phyloP scores from a whole-genome alignment of 1,140 invertebrate genomes.

The Brachionus asplanchnoidis region DNA sequence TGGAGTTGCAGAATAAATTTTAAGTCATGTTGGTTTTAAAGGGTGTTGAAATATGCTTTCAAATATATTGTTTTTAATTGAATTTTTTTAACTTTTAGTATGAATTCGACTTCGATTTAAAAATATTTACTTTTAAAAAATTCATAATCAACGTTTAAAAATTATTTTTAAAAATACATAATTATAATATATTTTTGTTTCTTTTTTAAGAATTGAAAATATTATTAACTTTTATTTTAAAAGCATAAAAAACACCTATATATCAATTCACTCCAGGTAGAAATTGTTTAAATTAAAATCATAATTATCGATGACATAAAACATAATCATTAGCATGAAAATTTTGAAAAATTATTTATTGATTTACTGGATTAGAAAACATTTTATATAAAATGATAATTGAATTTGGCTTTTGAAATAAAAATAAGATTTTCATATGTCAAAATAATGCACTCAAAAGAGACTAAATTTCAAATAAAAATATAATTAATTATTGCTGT shows the following conservation, averaged over 20 bases:
- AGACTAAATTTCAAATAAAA: not conserved
- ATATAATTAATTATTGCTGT: not conserved
- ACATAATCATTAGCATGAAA: not conserved
- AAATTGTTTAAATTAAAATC: not conserved
- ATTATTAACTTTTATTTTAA: not conserved
- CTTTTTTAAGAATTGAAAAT: not conserved
- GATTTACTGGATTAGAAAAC: not conserved
- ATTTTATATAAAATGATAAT: not conserved
- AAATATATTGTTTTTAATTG: not conserved
- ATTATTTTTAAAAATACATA: not conserved
- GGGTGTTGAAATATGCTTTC: not conserved
- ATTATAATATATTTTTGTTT: not conserved
- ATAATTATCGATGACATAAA: too few relatives aligned
- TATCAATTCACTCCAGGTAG: not conserved
- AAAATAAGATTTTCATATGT: not conserved
- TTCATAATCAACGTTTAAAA: not conserved
- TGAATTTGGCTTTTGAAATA: not conserved
- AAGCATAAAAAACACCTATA: not conserved
- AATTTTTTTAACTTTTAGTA: not conserved
- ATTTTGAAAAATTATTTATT: not conserved
- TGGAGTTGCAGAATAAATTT: not conserved
- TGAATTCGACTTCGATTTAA: not conserved
- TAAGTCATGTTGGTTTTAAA: not conserved
- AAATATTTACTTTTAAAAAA: not conserved
- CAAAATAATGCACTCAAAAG: not conserved